These are phyloP conservation scores for Nasonia vitripennis DNA, from an alignment of 1,140 invertebrate genomes.

Conservation along the genomic window DNA sequence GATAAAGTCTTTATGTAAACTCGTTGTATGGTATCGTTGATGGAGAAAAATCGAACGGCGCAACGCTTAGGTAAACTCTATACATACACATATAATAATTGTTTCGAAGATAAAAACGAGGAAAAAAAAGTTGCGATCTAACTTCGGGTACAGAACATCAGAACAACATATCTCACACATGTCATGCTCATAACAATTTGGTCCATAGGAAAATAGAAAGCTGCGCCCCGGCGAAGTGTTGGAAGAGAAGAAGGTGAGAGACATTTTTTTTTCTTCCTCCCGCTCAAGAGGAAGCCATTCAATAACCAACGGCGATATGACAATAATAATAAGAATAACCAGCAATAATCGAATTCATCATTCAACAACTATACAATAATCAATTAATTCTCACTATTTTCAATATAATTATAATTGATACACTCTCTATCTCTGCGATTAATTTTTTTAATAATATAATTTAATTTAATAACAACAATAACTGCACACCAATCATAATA, in stretches of 20 bases:
- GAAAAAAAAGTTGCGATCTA: neutral
- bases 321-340: conserved; percentile 42
- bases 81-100: conserved; percentile 59
- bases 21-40: conserved; percentile 18
- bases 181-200: conserved; percentile 69
- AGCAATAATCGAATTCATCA: conserved; percentile 19
- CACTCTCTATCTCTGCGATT: neutral
- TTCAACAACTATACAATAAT: conserved; percentile 9
- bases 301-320: conserved; percentile 45
- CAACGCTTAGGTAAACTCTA: conserved; percentile 53
- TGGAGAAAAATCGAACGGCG: conserved; percentile 36
- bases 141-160: neutral
- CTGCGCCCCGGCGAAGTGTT: conserved; percentile 93
- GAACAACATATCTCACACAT: conserved; percentile 58
- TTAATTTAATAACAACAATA: conserved; percentile 40
- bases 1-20: neutral
- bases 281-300: conserved; percentile 51
- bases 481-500: conserved; percentile 25
- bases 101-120: neutral
- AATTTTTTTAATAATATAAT: conserved; percentile 24
- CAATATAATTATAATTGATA: neutral
- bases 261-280: conserved; percentile 54
- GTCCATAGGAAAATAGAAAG: conserved; percentile 86
- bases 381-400: conserved; percentile 10
- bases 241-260: conserved; percentile 94